Conservation (phyloP, 2,797 vertebrate genomes). For the Anas bernieri region DNA sequence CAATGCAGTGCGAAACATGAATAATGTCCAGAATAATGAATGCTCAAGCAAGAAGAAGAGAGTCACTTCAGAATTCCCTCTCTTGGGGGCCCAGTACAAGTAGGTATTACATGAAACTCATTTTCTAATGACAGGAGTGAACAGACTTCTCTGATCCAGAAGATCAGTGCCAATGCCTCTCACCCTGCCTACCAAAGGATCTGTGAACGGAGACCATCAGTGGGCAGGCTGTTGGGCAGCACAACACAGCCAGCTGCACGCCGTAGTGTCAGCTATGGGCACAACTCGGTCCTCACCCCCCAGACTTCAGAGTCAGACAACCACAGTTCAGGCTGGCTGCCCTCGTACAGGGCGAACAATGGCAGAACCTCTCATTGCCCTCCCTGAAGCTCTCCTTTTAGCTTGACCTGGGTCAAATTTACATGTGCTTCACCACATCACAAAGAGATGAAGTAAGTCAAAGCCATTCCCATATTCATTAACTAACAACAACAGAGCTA, state of each 20-base stretch:
- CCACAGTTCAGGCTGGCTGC: neutral
- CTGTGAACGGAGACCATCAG: neutral
- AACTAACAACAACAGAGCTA: neutral
- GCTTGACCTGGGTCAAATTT: neutral
- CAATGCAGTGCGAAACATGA: neutral
- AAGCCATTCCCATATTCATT: neutral
- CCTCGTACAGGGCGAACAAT: fast-evolving
- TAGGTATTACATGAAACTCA: neutral
- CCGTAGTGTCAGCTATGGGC: neutral
- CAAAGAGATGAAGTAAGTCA: neutral
- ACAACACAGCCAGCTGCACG: neutral
- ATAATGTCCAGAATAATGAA: neutral
- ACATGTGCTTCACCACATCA: neutral
- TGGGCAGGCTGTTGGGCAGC: neutral
- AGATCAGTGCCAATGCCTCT: neutral
- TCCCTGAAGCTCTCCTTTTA: neutral
- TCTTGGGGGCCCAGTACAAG: neutral
- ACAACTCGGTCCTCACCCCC: neutral
- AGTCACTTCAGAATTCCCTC: neutral
- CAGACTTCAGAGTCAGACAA: neutral
- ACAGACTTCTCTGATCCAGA: neutral
- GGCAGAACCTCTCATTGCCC: neutral
- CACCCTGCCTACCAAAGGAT: neutral
- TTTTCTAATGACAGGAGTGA: neutral
- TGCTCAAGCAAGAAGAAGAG: neutral